phyloP scores from a whole-genome alignment of 1,140 invertebrate genomes.

The Pantala flavescens region DNA sequence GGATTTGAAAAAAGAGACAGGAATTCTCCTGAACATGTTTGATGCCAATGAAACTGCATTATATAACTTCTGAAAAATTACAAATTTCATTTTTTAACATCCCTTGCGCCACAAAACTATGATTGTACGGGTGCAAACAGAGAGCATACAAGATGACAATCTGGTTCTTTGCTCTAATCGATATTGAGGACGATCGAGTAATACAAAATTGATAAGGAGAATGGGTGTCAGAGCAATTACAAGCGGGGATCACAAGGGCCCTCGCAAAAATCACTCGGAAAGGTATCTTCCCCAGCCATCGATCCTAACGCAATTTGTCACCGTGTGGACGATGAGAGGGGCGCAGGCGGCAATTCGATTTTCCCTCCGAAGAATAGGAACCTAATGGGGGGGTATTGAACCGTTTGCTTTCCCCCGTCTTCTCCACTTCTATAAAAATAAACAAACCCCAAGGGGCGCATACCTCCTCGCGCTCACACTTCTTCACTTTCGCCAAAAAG shows the following conservation, averaged over 20 bases:
- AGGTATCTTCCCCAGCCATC: neutral
- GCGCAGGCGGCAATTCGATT: neutral
- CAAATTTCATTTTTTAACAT: no score
- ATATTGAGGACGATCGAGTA: neutral
- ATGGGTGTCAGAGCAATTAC: neutral
- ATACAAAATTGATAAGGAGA: neutral
- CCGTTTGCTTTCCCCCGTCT: neutral
- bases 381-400: conserved; percentile 1
- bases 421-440: neutral
- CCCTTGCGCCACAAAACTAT: no score
- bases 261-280: neutral
- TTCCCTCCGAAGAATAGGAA: neutral
- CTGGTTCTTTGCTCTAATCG: no score
- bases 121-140: no score
- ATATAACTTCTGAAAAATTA: no score
- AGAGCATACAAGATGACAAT: no score
- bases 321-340: neutral
- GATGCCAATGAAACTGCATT: no score
- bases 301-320: conserved; percentile 9
- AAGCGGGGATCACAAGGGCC: neutral
- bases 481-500: no score
- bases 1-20: no score
- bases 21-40: no score
- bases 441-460: neutral
- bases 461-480: neutral